phyloP scores from a whole-genome alignment of 2,797 vertebrate species.

The Picus viridis region DNA sequence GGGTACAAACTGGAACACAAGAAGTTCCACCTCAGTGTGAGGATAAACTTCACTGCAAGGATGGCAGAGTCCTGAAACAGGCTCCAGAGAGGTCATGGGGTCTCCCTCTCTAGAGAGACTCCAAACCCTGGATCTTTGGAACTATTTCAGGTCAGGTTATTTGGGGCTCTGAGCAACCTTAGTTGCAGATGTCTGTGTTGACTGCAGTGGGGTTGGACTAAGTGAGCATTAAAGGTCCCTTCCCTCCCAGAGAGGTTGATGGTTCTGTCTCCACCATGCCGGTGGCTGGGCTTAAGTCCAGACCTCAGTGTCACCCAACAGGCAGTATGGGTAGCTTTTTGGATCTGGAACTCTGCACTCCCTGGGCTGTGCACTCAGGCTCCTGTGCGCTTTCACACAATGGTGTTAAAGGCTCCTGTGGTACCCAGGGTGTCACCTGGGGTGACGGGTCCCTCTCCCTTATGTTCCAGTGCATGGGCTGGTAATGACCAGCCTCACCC shows the following conservation, averaged over 20 bases:
- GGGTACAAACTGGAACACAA: no score
- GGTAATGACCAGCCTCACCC: background rate
- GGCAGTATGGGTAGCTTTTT: background rate
- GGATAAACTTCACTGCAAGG: no score
- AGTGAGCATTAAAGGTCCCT: background rate
- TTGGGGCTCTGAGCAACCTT: no score
- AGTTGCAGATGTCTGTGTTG: no score
- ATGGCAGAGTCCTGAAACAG: no score
- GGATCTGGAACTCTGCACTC: background rate
- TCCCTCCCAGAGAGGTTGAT: background rate
- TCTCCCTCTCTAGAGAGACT: no score
- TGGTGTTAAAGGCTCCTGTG: accelerated
- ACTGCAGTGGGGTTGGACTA: background rate
- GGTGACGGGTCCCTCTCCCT: background rate
- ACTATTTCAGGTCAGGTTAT: no score
- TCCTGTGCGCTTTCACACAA: accelerated
- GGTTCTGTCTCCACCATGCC: accelerated
- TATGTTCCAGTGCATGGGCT: accelerated
- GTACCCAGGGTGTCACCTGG: background rate
- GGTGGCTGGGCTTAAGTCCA: background rate
- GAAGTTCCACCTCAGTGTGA: no score
- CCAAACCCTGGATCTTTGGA: no score
- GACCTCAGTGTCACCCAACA: accelerated
- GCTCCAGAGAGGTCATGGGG: no score
- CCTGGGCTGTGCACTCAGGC: background rate